Conservation (phyloP, 2,888 invertebrate genomes). For the Melitaea athalia region DNA sequence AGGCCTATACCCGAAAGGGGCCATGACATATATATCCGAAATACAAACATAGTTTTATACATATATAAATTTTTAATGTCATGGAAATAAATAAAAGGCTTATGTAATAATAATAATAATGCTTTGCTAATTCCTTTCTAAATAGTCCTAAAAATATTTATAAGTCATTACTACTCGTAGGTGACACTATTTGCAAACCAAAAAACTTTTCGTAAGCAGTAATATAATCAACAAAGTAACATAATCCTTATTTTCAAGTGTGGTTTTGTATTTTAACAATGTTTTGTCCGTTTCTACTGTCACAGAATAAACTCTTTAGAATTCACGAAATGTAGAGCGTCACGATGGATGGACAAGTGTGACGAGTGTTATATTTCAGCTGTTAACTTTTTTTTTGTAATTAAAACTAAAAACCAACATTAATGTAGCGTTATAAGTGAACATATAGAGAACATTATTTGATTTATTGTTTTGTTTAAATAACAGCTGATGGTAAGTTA, state of each 20-base stretch:
- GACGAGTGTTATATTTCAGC: slow-evolving; percentile 27
- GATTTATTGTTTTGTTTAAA: not conserved
- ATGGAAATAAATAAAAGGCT: too few relatives aligned
- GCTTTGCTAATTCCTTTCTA: too few relatives aligned
- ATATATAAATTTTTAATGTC: too few relatives aligned
- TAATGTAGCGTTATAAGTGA: slow-evolving; percentile 3
- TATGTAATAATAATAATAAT: too few relatives aligned
- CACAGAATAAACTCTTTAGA: slow-evolving; percentile 17
- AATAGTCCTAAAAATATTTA: too few relatives aligned
- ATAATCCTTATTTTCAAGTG: slow-evolving; percentile 4
- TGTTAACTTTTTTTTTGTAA: slow-evolving; percentile 27
- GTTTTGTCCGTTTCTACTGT: slow-evolving; percentile 15
- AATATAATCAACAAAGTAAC: not conserved
- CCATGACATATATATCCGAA: too few relatives aligned
- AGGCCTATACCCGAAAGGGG: too few relatives aligned
- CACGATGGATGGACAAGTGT: slow-evolving; percentile 31
- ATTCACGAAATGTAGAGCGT: slow-evolving; percentile 30
- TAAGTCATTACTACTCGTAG: too few relatives aligned
- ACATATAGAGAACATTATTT: slow-evolving; percentile 2
- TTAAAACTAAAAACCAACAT: slow-evolving; percentile 15
- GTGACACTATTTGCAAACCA: too few relatives aligned
- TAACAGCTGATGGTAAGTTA: not conserved
- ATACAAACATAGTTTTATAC: too few relatives aligned
- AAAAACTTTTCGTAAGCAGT: too few relatives aligned
- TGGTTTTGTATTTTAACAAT: slow-evolving; percentile 1